phyloP scores from a whole-genome alignment of 2,888 invertebrate species.

The Hypercompe scribonia region DNA sequence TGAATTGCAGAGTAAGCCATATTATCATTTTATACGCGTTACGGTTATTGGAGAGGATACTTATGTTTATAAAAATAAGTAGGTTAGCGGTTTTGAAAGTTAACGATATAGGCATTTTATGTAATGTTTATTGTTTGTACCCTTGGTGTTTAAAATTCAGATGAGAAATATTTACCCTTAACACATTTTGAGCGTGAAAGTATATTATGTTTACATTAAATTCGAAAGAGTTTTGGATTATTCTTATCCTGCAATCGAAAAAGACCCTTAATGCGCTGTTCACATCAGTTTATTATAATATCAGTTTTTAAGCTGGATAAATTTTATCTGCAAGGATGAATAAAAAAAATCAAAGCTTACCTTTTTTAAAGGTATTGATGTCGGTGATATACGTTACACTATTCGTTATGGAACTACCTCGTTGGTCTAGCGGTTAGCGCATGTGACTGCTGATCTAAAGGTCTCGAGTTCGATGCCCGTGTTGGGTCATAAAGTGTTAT shows the following conservation, averaged over 20 bases:
- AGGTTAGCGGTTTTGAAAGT: conserved; percentile 24
- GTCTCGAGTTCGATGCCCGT: too few relatives aligned
- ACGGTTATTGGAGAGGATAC: conserved; percentile 40
- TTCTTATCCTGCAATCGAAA: background rate
- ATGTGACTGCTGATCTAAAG: too few relatives aligned
- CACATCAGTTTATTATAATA: background rate
- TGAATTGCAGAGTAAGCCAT: conserved; percentile 41
- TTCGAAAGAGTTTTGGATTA: background rate
- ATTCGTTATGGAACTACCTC: too few relatives aligned
- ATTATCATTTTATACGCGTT: conserved; percentile 44
- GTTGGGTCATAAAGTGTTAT: too few relatives aligned
- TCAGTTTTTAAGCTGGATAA: background rate
- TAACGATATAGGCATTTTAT: conserved; percentile 20
- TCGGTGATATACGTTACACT: too few relatives aligned
- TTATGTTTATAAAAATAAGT: conserved; percentile 40
- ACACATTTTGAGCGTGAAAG: background rate
- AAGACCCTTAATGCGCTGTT: background rate
- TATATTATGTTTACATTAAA: background rate
- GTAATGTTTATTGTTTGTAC: conserved; percentile 15
- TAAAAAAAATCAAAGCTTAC: too few relatives aligned
- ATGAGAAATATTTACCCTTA: conserved; percentile 29
- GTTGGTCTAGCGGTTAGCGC: too few relatives aligned
- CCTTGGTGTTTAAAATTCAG: conserved; percentile 24
- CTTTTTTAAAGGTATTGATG: too few relatives aligned
- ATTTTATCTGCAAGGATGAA: background rate